Base-by-base conservation (phyloP, 2,113 vertebrate genomes). In the Fukomys damarensis region DNA sequence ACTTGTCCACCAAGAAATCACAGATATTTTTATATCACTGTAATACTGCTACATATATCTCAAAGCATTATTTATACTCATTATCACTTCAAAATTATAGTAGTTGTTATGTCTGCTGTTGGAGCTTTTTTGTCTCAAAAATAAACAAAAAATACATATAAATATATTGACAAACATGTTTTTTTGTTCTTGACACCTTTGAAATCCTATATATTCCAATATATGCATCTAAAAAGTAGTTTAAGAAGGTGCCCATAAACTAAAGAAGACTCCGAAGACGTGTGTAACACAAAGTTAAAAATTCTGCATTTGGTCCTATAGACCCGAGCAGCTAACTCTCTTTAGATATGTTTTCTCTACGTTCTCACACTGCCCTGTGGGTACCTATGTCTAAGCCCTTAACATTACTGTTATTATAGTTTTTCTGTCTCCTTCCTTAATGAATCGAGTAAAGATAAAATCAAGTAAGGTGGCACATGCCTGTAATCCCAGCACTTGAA, bases 11-110 rank as follows among this genome's bases (percentile, higher is more conserved):
- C 65, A 85, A 79, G 35, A 84, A 81, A 82, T 66, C 58, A 83
- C 5, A 74, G 61, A 35, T 84, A 68, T 66, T 77, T 90, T 72
- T 86, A 76, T 80, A 58, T 52, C 19, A 83, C 22, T 32, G 52
- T 52, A 76, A 22, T 20, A 20, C 52, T 84, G 28, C 56, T 19
- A 10, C 3, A 41, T 56, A 35, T 52, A 86, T 63, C 17, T 91
- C 2, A 63, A 77, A 86, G 74, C 86, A 93, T 38, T 74, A 83
- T 79, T 76, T 56, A 95, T 7, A 20, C 32, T 20, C 26, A 49
- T 76, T 93, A 63, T 9, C 7, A 79, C 52, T 94, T 95, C 74
- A 92, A 92, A 93, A 80, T 79, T 89, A 83, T 43, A 93, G 56
- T 91, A 10, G 19, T 74, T 82, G 11, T 70, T 91, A 74, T 86